Conservation (phyloP, 2,797 vertebrate species). For the Adelosebastes latens region DNA sequence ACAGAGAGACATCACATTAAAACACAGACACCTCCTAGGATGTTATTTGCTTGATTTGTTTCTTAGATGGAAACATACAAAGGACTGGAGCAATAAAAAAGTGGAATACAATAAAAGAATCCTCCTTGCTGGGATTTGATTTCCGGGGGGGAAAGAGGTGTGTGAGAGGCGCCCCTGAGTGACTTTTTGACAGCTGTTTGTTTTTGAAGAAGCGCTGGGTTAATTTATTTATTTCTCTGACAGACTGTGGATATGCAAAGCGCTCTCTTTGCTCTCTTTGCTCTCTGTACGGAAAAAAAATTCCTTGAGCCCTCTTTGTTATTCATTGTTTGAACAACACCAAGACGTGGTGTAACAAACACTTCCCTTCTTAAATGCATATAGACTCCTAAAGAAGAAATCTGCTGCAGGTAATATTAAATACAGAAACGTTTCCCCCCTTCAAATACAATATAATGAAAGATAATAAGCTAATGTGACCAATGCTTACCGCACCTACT, state of each 20-base stretch:
- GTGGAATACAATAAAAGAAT: slow-evolving; percentile 51
- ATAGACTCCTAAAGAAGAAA: slow-evolving; percentile 11
- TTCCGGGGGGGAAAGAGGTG: slow-evolving; percentile 38
- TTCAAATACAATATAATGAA: slow-evolving; percentile 23
- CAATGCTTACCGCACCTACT: slow-evolving; percentile 38
- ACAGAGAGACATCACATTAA: slow-evolving; percentile 65
- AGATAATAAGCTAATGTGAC: slow-evolving; percentile 50
- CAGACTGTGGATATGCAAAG: slow-evolving; percentile 73
- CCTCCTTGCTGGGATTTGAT: slow-evolving; percentile 59
- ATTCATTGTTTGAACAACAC: slow-evolving; percentile 70
- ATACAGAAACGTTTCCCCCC: slow-evolving; percentile 8
- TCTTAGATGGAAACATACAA: slow-evolving; percentile 62
- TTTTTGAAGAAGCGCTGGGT: slow-evolving; percentile 65
- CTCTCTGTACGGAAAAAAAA: slow-evolving; percentile 38
- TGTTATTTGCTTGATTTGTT: slow-evolving; percentile 73
- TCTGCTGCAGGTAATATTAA: slow-evolving; percentile 41
- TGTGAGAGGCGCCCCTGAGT: slow-evolving; percentile 58
- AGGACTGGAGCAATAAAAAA: slow-evolving; percentile 42
- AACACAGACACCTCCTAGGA: slow-evolving; percentile 56
- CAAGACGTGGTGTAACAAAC: slow-evolving; percentile 46
- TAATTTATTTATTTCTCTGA: slow-evolving; percentile 80
- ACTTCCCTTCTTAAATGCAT: slow-evolving; percentile 12
- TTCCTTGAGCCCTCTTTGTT: slow-evolving; percentile 71
- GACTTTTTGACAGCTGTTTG: slow-evolving; percentile 81
- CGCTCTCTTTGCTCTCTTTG: slow-evolving; percentile 60